A percentile compares a stretch with the other conserved stretches of the same genome.
Evolutionary conservation across 2,797 vertebrate genomes (phyloP).

Genomic region (Pogonophryne albipinna): DNA sequence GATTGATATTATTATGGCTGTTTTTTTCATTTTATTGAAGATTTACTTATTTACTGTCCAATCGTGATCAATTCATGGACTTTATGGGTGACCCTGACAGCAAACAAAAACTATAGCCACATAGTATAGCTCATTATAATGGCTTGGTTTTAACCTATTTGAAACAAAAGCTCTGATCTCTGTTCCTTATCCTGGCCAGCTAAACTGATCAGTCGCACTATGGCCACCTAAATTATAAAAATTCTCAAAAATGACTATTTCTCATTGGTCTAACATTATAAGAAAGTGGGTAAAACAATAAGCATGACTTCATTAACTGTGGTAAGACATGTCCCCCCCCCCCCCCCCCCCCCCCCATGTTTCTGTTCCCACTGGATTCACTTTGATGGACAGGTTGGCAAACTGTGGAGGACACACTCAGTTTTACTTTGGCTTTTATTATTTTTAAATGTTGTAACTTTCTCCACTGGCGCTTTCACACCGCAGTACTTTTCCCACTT

Average conservation of each 20-base stretch:
- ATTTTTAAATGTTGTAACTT: constrained; percentile 37
- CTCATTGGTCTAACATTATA: not conserved
- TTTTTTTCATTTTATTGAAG: constrained; percentile 67
- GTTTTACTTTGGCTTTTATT: not conserved
- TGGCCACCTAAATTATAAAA: no score
- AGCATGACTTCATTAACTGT: not conserved
- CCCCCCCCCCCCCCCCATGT: constrained; percentile 54
- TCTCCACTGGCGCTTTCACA: constrained; percentile 8
- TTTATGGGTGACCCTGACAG: constrained; percentile 49
- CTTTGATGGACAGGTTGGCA: constrained; percentile 27
- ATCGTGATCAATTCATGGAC: constrained; percentile 35
- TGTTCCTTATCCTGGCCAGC: constrained; percentile 4
- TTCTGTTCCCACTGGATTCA: constrained; percentile 45
- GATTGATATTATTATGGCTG: constrained; percentile 49
- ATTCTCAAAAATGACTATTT: no score
- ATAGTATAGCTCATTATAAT: not conserved
- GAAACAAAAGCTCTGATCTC: not conserved
- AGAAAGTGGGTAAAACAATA: not conserved
- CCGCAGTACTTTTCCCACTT: no score
- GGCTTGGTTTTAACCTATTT: not conserved
- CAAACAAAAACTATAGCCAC: not conserved
- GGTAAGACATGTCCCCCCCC: not conserved
- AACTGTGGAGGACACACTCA: constrained; percentile 36
- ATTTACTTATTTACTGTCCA: constrained; percentile 61
- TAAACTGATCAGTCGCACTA: not conserved